Base-by-base conservation (phyloP, 2,113 vertebrate genomes). In the Engystomops pustulosus region DNA sequence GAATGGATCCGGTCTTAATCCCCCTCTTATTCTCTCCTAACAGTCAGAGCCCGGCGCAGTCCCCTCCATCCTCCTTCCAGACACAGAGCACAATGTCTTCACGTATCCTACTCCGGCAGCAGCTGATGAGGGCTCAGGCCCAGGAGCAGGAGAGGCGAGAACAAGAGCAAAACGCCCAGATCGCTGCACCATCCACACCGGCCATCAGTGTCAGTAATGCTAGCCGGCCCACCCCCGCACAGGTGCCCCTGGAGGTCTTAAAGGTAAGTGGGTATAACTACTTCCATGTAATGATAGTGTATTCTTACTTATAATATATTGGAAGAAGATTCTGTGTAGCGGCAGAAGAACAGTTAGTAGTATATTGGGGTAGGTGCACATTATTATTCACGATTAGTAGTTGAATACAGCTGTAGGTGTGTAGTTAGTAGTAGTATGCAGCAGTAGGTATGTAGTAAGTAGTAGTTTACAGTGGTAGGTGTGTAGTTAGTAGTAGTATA, bases 121-220 rank as follows among this genome's bases (percentile, higher is more conserved):
- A 96, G 93, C 93, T 96, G 71, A 96, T 96, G 95, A 89, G 94
- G 86, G 95, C 95, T n/a, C 96, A 96, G 88, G 93, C 95, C 0
- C 95, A 95, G 89, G 95, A 96, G 86, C 95, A 96, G 88, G 96
- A 96, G 91, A 91, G 93, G 75, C 92, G 95, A 9, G 95, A 96
- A 86, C 94, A 94, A 71, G 94, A 92, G 86, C 93, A 93, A 83
- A 92, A 94, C 0, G 92, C 92, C 32, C 94, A 92, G 88, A 91
- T 91, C 85, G 90, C 20, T 1, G 87, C 88, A 5, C 67, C 49
- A 86, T 92, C 95, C 55, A 95, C 95, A 53, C 95, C 94, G 5
- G 95, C 95, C 69, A 96, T 96, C 87, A 94, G 94, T 3, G 94
- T 96, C 53, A 91, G 91, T 1, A 62, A 89, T 41, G 91, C 91